A percentile compares a stretch with the other conserved stretches of the same genome.
Conservation (phyloP, 2,113 vertebrate genomes). For the Typhlomys cinereus region DNA sequence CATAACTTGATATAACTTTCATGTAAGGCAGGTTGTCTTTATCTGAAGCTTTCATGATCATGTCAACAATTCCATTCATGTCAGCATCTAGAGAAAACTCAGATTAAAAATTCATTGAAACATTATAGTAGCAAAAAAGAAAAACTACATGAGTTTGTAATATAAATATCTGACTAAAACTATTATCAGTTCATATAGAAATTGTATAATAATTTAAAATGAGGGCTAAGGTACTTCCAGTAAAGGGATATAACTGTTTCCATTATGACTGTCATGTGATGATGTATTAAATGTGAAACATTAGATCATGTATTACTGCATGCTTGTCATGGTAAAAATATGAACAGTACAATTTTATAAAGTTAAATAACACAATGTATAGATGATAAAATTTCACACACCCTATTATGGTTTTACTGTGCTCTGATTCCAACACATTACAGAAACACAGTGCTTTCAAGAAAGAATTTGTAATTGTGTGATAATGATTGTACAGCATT, state of each 20-base stretch:
- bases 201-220: background rate
- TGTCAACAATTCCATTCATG: background rate
- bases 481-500: background rate
- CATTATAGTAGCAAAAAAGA: background rate
- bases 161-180: slow-evolving; percentile 9
- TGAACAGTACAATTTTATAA: slow-evolving; percentile 18
- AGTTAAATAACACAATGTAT: background rate
- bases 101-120: background rate
- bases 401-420: slow-evolving; percentile 4
- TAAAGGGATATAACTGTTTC: slow-evolving; percentile 22
- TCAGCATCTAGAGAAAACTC: background rate
- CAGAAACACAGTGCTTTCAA: background rate
- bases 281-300: background rate
- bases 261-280: background rate
- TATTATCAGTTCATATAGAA: background rate
- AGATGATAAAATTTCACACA: slow-evolving; percentile 23
- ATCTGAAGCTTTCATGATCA: background rate
- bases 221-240: slow-evolving; percentile 26
- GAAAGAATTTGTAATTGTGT: background rate
- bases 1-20: slow-evolving; percentile 23
- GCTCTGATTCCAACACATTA: background rate
- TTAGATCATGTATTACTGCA: background rate
- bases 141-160: background rate
- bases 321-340: slow-evolving; percentile 14
- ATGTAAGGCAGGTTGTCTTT: background rate